These are phyloP conservation scores for Calliopsis andreniformis DNA, from an alignment of 1,140 invertebrate genomes.

Conservation along the genomic window DNA sequence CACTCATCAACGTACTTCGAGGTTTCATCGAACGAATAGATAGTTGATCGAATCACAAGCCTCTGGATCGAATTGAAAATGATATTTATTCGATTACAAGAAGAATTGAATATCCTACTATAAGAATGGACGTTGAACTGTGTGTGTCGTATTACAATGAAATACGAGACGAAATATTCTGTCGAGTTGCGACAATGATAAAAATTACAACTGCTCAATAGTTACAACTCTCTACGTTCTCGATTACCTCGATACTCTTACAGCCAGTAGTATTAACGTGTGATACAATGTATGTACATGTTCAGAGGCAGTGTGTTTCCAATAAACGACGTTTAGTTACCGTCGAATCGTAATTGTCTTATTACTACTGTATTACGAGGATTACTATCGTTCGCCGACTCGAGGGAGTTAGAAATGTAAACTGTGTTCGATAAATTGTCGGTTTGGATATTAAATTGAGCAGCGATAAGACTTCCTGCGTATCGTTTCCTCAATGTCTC, in stretches of 20 bases:
- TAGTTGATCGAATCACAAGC: not conserved
- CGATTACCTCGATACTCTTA: no score
- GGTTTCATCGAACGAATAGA: not conserved
- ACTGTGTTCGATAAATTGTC: not conserved
- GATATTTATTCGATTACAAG: constrained; percentile 46
- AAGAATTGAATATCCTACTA: constrained; percentile 15
- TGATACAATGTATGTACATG: constrained; percentile 32
- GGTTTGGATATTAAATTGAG: constrained; percentile 29
- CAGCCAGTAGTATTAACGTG: not conserved
- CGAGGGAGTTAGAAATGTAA: not conserved
- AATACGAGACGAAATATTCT: constrained; percentile 3
- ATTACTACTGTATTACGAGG: not conserved
- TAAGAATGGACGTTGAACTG: constrained; percentile 30
- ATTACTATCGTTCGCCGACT: not conserved
- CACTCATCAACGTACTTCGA: not conserved
- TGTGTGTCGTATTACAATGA: constrained; percentile 30
- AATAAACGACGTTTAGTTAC: constrained; percentile 19
- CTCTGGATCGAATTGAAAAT: constrained; percentile 22
- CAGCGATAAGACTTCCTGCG: constrained; percentile 13
- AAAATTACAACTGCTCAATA: constrained; percentile 21
- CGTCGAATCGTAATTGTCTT: constrained; percentile 1
- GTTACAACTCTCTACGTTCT: constrained; percentile 12
- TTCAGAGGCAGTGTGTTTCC: constrained; percentile 60
- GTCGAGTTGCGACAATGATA: not conserved
- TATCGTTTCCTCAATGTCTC: not conserved